A percentile compares a stretch with the other conserved stretches of the same genome.
These are phyloP conservation scores for Sebastes vulpes DNA, from an alignment of 2,797 vertebrate species.

Conservation along the genomic window DNA sequence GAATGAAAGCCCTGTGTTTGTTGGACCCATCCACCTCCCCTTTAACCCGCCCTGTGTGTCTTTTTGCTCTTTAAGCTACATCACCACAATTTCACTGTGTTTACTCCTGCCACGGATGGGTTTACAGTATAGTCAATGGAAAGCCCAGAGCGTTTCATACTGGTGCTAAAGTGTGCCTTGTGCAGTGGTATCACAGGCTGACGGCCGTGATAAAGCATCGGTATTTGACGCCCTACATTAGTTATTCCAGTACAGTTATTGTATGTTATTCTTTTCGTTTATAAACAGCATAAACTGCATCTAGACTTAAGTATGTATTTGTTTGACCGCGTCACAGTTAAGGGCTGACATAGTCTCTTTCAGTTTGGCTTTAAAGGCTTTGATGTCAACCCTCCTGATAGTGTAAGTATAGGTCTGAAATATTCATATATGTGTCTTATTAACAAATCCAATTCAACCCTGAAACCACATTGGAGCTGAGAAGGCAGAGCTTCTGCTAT, in stretches of 20 bases:
- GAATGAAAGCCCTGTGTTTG: too few species aligned
- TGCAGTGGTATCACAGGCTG: too few species aligned
- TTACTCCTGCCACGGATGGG: too few species aligned
- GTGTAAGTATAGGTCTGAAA: not conserved
- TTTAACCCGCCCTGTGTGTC: too few species aligned
- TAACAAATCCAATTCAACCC: constrained; percentile 7
- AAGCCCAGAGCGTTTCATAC: too few species aligned
- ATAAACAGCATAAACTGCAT: not conserved
- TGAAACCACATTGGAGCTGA: not conserved
- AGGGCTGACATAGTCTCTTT: not conserved
- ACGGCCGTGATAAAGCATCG: too few species aligned
- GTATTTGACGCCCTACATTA: not conserved
- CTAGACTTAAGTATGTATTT: not conserved
- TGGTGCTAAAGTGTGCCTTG: too few species aligned
- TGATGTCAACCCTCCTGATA: not conserved
- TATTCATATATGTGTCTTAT: not conserved
- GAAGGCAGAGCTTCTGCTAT: constrained; percentile 3
- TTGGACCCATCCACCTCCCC: too few species aligned
- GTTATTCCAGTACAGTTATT: not conserved
- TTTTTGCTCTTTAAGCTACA: too few species aligned
- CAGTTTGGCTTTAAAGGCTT: not conserved
- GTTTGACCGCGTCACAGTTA: not conserved
- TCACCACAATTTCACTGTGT: too few species aligned
- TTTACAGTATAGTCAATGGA: too few species aligned
- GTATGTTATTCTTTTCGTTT: not conserved